These are phyloP conservation scores for Tetragonula carbonaria DNA, from an alignment of 2,888 invertebrate genomes.

Conservation along the genomic window DNA sequence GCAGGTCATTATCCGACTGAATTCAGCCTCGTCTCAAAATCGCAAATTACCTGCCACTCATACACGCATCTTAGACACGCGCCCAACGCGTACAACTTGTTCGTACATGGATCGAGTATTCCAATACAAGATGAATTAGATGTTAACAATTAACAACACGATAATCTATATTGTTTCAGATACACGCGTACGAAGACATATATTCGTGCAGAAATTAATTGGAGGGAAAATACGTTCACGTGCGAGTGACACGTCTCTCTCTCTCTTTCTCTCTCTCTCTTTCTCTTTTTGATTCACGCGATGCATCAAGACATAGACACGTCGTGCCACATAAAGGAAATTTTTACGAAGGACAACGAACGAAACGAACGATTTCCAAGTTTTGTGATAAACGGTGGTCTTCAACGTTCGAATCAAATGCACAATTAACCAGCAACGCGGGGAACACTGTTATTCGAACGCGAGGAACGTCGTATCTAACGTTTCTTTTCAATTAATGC, in stretches of 20 bases:
- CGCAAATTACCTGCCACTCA: constrained; percentile 43
- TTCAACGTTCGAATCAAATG: background rate
- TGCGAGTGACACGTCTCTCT: background rate
- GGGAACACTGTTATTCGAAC: constrained; percentile 14
- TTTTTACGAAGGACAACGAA: background rate
- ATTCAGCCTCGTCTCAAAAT: constrained; percentile 58
- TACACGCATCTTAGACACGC: constrained; percentile 10
- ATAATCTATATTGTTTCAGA: constrained; percentile 27
- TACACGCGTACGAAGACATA: background rate
- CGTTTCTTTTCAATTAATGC: constrained; percentile 41
- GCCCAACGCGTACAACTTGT: background rate
- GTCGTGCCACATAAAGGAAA: background rate
- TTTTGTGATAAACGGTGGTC: background rate
- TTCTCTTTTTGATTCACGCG: constrained; percentile 1
- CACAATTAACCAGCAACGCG: background rate
- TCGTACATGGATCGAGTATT: constrained; percentile 24
- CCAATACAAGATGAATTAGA: constrained; percentile 51
- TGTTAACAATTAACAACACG: constrained; percentile 62
- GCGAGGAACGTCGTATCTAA: constrained; percentile 16
- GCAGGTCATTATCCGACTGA: constrained; percentile 61
- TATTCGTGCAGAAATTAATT: constrained; percentile 24
- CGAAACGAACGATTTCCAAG: background rate
- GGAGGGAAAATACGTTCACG: background rate
- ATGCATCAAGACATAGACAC: constrained; percentile 16
- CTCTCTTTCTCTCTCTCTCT: background rate